Evolutionary conservation across 2,888 invertebrate genomes (phyloP).

Genomic region (Ennomos fuscantarius): DNA sequence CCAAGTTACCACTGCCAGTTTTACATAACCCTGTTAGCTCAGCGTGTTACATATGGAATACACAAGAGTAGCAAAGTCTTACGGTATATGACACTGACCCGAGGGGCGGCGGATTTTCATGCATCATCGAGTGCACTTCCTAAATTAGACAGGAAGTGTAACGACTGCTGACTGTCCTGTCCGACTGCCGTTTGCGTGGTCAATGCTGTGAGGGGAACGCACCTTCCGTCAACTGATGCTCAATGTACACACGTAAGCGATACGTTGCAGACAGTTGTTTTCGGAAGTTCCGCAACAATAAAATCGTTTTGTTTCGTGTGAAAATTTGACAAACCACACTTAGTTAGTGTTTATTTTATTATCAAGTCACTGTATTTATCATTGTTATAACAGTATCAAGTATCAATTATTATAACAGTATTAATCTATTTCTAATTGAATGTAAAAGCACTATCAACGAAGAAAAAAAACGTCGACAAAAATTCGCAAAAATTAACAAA

Average conservation of each 20-base stretch:
- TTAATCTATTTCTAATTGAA: too few relatives aligned
- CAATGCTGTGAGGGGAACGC: slow-evolving; percentile 26
- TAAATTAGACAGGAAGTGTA: slow-evolving; percentile 45
- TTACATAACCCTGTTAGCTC: slow-evolving; percentile 4
- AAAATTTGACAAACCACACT: background rate
- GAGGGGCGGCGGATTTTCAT: slow-evolving; percentile 28
- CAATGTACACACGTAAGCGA: background rate
- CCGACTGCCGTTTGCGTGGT: slow-evolving; percentile 19
- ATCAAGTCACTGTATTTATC: too few relatives aligned
- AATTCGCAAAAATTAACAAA: too few relatives aligned
- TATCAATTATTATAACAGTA: too few relatives aligned
- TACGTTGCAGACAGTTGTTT: background rate
- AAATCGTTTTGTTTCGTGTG: background rate
- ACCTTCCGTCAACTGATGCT: slow-evolving; percentile 30
- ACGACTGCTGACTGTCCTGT: slow-evolving; percentile 22
- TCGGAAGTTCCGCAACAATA: background rate
- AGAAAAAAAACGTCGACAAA: too few relatives aligned
- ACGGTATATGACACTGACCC: slow-evolving; percentile 20
- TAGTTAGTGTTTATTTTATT: background rate
- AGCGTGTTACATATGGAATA: background rate
- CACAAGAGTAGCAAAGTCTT: slow-evolving; percentile 4
- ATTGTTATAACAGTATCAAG: too few relatives aligned
- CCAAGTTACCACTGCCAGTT: background rate
- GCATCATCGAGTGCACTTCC: slow-evolving; percentile 50
- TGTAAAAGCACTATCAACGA: background rate